Conservation (phyloP, 2,113 vertebrate species). For the Thalassarche chlororhynchos region DNA sequence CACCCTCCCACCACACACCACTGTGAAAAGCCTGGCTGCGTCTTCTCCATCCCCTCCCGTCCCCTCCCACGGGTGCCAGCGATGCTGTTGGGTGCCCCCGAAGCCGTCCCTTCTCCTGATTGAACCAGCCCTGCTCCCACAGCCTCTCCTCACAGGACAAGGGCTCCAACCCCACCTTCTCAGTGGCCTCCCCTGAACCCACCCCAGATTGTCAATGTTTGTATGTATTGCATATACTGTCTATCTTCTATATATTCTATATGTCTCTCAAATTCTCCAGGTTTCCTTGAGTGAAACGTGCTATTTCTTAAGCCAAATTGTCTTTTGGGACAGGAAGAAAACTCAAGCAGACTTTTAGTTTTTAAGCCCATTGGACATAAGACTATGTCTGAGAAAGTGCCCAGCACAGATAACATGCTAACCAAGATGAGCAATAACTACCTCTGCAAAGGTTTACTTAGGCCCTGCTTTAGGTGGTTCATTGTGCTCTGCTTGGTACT, state of each 20-base stretch:
- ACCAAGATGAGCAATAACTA: neutral
- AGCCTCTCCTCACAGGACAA: neutral
- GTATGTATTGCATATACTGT: neutral
- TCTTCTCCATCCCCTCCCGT: neutral
- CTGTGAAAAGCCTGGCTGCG: rapidly evolving
- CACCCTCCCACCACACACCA: rapidly evolving
- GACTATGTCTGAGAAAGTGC: neutral
- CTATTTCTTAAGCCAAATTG: neutral
- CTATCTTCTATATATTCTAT: neutral
- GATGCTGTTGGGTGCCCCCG: neutral
- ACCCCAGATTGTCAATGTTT: neutral
- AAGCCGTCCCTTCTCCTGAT: rapidly evolving
- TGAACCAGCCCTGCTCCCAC: neutral
- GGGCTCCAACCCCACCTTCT: neutral
- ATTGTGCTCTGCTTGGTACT: neutral
- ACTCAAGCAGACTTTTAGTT: neutral
- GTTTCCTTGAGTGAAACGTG: neutral
- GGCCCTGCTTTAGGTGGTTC: neutral
- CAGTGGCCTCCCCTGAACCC: rapidly evolving
- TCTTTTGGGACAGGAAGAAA: neutral
- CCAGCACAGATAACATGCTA: neutral
- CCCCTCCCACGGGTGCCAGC: neutral
- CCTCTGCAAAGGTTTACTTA: neutral
- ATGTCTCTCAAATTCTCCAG: neutral
- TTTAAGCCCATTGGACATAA: neutral